Percentiles rank a stretch among this genome's conserved stretches.
These are phyloP conservation scores for Holotrichia oblita DNA, from an alignment of 1,140 invertebrate species.

Conservation along the genomic window DNA sequence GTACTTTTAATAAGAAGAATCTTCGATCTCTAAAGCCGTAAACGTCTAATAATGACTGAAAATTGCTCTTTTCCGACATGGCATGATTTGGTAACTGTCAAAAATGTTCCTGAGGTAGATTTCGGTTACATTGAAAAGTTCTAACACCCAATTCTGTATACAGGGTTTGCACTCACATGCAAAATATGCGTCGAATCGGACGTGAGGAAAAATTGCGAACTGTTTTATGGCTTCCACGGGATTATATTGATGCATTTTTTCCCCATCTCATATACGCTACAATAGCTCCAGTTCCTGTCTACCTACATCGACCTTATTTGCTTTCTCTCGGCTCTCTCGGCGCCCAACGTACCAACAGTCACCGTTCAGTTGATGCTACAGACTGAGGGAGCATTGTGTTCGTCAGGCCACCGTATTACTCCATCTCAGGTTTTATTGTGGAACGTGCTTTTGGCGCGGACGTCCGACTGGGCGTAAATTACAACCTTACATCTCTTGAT, in stretches of 20 bases:
- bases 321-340: neutral
- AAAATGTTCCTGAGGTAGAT: too few relatives aligned
- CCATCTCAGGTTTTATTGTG: neutral
- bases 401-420: neutral
- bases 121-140: too few relatives aligned
- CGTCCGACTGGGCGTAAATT: conserved; percentile 8
- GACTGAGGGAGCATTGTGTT: neutral
- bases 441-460: neutral
- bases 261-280: neutral
- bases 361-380: neutral
- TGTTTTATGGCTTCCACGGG: conserved; percentile 15
- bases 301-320: neutral
- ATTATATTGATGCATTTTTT: conserved; percentile 18
- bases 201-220: neutral
- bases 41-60: too few relatives aligned
- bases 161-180: too few relatives aligned
- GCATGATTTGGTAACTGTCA: too few relatives aligned
- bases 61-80: too few relatives aligned
- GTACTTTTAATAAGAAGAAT: too few relatives aligned
- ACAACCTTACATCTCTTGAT: neutral
- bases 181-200: neutral
- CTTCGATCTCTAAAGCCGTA: too few relatives aligned
- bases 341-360: neutral
- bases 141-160: too few relatives aligned
- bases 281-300: neutral